Conservation (phyloP, 2,888 invertebrate species). For the Plagiodera versicolora region DNA sequence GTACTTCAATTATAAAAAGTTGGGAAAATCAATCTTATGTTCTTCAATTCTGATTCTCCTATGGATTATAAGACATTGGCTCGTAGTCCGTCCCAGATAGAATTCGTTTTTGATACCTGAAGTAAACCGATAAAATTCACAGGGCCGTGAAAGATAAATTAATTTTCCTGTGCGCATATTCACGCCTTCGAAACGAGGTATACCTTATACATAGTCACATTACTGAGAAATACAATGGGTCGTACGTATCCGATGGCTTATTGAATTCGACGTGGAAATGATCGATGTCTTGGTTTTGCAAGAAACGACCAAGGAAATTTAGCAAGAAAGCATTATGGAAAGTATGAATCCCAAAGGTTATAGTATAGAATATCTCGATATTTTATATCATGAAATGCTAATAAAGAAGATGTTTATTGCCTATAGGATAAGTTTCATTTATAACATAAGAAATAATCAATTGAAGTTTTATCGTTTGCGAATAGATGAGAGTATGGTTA, state of each 20-base stretch:
- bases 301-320: neutral
- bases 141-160: slow-evolving; percentile 32
- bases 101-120: slow-evolving; percentile 18
- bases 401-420: too few relatives aligned
- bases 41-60: too few relatives aligned
- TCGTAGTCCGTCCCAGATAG: too few relatives aligned
- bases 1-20: too few relatives aligned
- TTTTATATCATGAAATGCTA: too few relatives aligned
- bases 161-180: slow-evolving; percentile 22
- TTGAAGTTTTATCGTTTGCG: too few relatives aligned
- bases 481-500: too few relatives aligned
- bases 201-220: neutral
- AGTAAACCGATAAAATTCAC: slow-evolving; percentile 31
- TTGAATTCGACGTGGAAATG: neutral
- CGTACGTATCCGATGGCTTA: neutral
- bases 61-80: slow-evolving; percentile 17
- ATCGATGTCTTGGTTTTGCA: neutral
- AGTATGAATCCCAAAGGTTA: neutral
- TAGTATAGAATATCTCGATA: neutral
- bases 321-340: neutral
- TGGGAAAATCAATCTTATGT: too few relatives aligned
- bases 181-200: too few relatives aligned
- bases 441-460: too few relatives aligned
- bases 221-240: slow-evolving; percentile 3
- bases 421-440: too few relatives aligned